These are phyloP conservation scores for Baryphthengus martii DNA, from an alignment of 2,113 vertebrate genomes.

Conservation along the genomic window DNA sequence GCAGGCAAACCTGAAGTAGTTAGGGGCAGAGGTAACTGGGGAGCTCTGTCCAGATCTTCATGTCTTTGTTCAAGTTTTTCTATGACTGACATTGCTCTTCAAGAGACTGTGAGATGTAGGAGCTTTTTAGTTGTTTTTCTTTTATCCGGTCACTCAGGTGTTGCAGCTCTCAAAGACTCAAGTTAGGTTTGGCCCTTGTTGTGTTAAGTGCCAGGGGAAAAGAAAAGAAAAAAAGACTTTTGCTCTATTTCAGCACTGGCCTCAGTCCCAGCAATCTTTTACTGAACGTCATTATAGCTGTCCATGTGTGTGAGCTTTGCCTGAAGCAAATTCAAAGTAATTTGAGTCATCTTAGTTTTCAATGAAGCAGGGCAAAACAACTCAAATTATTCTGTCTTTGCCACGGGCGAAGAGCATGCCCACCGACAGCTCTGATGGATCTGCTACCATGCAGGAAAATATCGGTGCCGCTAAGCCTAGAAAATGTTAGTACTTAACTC, in stretches of 20 bases:
- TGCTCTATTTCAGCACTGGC: background rate
- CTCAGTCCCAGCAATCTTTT: background rate
- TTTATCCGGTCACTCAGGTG: background rate
- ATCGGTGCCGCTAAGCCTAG: background rate
- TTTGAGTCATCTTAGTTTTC: conserved; percentile 50
- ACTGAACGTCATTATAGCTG: background rate
- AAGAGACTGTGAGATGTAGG: background rate
- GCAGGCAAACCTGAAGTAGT: background rate
- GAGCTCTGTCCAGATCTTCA: background rate
- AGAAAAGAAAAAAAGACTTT: background rate
- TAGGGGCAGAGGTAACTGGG: background rate
- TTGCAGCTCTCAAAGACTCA: background rate
- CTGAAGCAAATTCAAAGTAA: conserved; percentile 26
- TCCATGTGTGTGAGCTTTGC: background rate
- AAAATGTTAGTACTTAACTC: conserved; percentile 2
- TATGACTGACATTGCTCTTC: background rate
- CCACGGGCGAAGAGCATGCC: background rate
- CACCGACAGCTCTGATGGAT: conserved; percentile 17
- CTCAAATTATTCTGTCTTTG: conserved; percentile 35
- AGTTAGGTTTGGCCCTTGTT: background rate
- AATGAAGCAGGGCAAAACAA: conserved; percentile 45
- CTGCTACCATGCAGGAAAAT: conserved; percentile 14
- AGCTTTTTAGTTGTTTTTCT: background rate
- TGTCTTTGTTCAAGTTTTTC: background rate
- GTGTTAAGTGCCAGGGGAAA: background rate